Percentiles rank a stretch among this genome's conserved stretches.
Evolutionary conservation across 2,113 vertebrate genomes (phyloP).

Genomic region (Danionella cerebrum): DNA sequence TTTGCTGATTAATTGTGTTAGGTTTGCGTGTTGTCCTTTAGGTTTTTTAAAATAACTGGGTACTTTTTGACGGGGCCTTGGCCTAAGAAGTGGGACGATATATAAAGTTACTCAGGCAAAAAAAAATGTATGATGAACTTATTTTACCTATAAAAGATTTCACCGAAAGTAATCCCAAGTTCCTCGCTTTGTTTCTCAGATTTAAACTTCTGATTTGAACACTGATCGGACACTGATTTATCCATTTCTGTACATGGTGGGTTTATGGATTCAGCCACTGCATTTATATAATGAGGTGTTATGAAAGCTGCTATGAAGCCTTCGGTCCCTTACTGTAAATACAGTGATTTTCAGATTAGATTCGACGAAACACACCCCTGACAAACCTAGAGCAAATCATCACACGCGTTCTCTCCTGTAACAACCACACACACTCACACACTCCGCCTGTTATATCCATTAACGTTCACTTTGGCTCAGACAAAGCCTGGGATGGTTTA

Average conservation of each 20-base stretch:
- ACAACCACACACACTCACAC: background rate
- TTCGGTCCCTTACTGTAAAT: background rate
- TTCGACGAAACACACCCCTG: slow-evolving; percentile 9
- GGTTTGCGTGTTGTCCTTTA: no score
- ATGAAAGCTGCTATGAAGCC: background rate
- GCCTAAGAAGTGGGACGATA: no score
- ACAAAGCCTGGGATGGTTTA: background rate
- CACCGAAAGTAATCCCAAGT: no score
- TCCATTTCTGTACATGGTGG: background rate
- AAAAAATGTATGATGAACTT: no score
- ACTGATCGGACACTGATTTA: background rate
- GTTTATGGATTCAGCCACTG: background rate
- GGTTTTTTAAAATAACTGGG: no score
- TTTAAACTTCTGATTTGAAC: background rate
- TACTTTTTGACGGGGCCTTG: no score
- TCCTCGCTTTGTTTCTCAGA: background rate
- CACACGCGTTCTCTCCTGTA: background rate
- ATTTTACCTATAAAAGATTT: no score
- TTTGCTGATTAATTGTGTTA: no score
- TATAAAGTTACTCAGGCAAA: no score
- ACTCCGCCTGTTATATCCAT: slow-evolving; percentile 29
- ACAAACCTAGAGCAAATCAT: background rate
- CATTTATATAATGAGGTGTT: background rate
- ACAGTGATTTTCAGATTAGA: slow-evolving; percentile 12
- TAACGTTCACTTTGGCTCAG: slow-evolving; percentile 13